Conservation (phyloP, 30 jellyfish, hydroid and myxozoan species). For the Aurelia sp. region DNA sequence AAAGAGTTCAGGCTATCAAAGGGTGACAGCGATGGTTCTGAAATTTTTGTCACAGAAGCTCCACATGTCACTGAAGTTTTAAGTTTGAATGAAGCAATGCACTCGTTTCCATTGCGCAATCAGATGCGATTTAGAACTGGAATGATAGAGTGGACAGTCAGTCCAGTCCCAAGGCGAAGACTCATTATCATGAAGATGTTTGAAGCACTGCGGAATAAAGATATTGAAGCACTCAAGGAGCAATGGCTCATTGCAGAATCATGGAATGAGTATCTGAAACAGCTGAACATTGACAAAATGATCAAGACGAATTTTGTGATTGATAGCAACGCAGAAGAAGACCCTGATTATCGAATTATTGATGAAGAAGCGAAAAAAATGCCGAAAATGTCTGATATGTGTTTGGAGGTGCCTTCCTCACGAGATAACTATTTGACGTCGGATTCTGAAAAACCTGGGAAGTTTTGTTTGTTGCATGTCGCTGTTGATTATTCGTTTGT, state of each 20-base stretch:
- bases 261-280: constrained; percentile 67
- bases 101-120: constrained; percentile 11
- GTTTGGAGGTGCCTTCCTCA: neutral
- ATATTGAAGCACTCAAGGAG: constrained; percentile 18
- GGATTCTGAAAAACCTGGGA: constrained; percentile 49
- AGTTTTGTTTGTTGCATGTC: constrained; percentile 80
- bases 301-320: constrained; percentile 17
- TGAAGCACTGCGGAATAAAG: constrained; percentile 57
- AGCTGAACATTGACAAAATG: neutral
- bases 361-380: constrained; percentile 49
- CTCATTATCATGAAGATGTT: constrained; percentile 62
- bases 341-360: constrained; percentile 45
- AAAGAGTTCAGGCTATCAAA: constrained; percentile 29
- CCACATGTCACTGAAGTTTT: neutral
- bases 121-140: constrained; percentile 72
- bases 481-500: constrained; percentile 79
- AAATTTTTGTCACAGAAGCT: neutral
- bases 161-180: constrained; percentile 63
- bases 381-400: constrained; percentile 50
- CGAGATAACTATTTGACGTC: constrained; percentile 9
- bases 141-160: constrained; percentile 70
- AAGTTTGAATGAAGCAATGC: neutral
- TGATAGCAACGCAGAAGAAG: constrained; percentile 69
- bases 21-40: constrained; percentile 39
- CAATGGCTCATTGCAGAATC: constrained; percentile 48